These are phyloP conservation scores for Psittacus erithacus DNA, from an alignment of 2,113 vertebrate genomes.

Conservation along the genomic window DNA sequence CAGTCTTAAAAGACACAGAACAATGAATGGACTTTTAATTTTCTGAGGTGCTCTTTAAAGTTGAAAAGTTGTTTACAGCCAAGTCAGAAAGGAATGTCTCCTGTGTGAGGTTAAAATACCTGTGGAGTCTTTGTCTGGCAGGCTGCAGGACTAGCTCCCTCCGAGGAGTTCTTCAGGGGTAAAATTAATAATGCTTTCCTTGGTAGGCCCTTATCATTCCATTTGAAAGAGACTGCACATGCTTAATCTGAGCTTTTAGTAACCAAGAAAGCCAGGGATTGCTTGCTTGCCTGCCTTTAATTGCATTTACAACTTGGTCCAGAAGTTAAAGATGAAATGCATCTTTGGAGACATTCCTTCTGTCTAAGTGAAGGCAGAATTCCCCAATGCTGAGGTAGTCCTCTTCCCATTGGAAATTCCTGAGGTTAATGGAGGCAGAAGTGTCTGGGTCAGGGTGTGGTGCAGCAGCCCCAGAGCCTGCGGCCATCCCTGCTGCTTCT, in stretches of 20 bases:
- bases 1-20: not conserved
- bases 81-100: slow-evolving; percentile 5
- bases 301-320: not conserved
- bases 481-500: not conserved
- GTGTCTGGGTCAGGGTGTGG: not conserved
- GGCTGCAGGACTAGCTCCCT: not conserved
- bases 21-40: slow-evolving; percentile 9
- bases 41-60: not conserved
- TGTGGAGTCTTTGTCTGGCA: not conserved
- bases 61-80: slow-evolving; percentile 27
- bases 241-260: not conserved
- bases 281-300: not conserved
- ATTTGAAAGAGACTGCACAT: not conserved
- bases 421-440: not conserved
- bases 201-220: not conserved
- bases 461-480: not conserved
- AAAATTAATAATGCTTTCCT: slow-evolving; percentile 18
- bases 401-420: not conserved
- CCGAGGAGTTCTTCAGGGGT: not conserved
- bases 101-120: not conserved
- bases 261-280: not conserved
- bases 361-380: not conserved
- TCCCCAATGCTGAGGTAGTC: not conserved
- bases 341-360: not conserved
- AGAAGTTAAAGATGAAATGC: not conserved